These are phyloP conservation scores for Lasius fuliginosus DNA, from an alignment of 2,888 invertebrate genomes.

Conservation along the genomic window DNA sequence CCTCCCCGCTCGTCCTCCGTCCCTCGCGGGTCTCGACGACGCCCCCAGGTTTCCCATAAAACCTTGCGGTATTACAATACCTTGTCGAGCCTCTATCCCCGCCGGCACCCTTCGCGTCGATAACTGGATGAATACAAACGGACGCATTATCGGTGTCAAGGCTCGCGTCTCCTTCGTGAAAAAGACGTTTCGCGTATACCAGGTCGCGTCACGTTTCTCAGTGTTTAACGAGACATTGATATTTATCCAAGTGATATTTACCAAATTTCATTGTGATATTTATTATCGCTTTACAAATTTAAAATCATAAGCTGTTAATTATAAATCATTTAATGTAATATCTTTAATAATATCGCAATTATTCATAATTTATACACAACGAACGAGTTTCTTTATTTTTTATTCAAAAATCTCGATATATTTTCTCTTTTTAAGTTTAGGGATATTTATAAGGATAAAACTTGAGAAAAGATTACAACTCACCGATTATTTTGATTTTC, in stretches of 20 bases:
- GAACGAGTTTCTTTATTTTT: not conserved
- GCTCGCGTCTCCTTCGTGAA: constrained; percentile 27
- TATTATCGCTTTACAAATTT: not conserved
- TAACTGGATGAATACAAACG: constrained; percentile 83
- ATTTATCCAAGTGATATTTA: not conserved
- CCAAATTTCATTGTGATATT: not conserved
- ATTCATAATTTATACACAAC: not conserved
- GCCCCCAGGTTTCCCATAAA: constrained; percentile 82
- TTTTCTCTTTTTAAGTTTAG: not conserved
- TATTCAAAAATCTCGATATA: not conserved
- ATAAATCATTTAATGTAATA: not conserved
- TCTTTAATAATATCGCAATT: not conserved
- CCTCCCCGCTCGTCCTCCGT: constrained; percentile 72
- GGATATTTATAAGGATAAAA: not conserved
- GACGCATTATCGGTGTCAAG: constrained; percentile 68
- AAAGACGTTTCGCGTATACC: constrained; percentile 24
- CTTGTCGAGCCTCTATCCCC: constrained; percentile 69
- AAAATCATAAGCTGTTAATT: not conserved
- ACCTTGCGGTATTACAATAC: constrained; percentile 83
- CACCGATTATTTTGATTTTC: too few relatives aligned
- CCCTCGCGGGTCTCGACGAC: constrained; percentile 67
- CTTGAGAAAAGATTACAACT: too few relatives aligned
- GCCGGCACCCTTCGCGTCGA: constrained; percentile 71
- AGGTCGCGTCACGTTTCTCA: not conserved
- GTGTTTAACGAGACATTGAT: constrained; percentile 26